These are phyloP conservation scores for Rambutsinella grinnellia DNA, from an alignment of 2,888 invertebrate species.

Conservation along the genomic window DNA sequence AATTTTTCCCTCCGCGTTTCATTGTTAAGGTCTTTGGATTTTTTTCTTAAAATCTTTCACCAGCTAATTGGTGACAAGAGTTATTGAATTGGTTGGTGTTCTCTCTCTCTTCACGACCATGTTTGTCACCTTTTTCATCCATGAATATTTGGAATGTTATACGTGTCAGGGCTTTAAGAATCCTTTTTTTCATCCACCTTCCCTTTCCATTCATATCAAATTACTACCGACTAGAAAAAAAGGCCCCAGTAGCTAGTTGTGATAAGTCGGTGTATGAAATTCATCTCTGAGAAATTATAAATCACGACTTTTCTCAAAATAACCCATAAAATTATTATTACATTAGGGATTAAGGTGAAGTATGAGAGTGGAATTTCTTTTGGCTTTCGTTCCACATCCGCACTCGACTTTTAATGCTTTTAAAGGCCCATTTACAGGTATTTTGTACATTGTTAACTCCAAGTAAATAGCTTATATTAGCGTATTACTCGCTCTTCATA, in stretches of 20 bases:
- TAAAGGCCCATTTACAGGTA: constrained; percentile 37
- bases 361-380: not conserved
- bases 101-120: not conserved
- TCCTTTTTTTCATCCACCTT: no score
- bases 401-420: constrained; percentile 4
- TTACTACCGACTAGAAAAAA: constrained; percentile 15
- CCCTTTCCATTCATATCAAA: constrained; percentile 30
- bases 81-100: constrained; percentile 7
- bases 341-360: constrained; percentile 18
- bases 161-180: not conserved
- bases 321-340: constrained; percentile 1
- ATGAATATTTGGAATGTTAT: constrained; percentile 2
- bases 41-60: constrained; percentile 22
- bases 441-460: constrained; percentile 29
- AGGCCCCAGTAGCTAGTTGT: not conserved
- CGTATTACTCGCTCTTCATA: constrained; percentile 35
- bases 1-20: not conserved
- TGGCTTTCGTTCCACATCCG: not conserved
- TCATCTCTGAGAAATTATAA: constrained; percentile 7
- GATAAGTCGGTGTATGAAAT: not conserved
- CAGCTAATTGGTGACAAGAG: constrained; percentile 44
- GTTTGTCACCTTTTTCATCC: constrained; percentile 5
- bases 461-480: constrained; percentile 46
- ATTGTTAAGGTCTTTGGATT: not conserved
- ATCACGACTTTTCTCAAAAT: constrained; percentile 21